A percentile compares a stretch with the other conserved stretches of the same genome.
Conservation (phyloP, 1,140 invertebrate genomes). For the Diabrotica virgifera region DNA sequence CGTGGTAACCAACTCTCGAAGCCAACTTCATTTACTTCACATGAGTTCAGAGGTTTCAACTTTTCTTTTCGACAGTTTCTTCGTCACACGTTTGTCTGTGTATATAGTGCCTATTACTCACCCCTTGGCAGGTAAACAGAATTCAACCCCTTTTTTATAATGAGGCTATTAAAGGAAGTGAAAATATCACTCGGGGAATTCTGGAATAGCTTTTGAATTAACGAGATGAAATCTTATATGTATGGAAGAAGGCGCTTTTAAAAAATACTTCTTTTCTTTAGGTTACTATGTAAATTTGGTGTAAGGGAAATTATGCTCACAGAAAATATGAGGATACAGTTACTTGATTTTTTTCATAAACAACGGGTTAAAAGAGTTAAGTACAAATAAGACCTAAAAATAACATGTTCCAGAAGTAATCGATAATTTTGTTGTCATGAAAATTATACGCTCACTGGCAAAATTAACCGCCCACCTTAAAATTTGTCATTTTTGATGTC, state of each 20-base stretch:
- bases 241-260: background rate
- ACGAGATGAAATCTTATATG: conserved; percentile 9
- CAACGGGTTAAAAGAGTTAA: no score
- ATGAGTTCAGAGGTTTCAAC: conserved; percentile 24
- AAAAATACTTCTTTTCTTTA: background rate
- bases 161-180: conserved; percentile 11
- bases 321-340: no score
- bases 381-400: no score
- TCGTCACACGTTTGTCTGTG: background rate
- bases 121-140: conserved; percentile 11
- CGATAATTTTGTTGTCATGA: no score
- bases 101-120: conserved; percentile 11
- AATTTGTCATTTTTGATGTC: no score
- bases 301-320: no score
- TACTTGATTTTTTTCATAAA: no score
- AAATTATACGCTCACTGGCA: no score
- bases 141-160: conserved; percentile 16
- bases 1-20: conserved; percentile 38
- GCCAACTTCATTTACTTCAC: conserved; percentile 37
- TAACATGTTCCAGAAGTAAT: no score
- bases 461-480: no score
- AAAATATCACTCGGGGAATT: conserved; percentile 11
- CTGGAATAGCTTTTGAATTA: conserved; percentile 8
- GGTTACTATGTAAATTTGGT: no score
- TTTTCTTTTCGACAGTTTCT: background rate